Base-by-base conservation (phyloP, 2,113 vertebrate species). In the Phalacrocorax aristotelis region DNA sequence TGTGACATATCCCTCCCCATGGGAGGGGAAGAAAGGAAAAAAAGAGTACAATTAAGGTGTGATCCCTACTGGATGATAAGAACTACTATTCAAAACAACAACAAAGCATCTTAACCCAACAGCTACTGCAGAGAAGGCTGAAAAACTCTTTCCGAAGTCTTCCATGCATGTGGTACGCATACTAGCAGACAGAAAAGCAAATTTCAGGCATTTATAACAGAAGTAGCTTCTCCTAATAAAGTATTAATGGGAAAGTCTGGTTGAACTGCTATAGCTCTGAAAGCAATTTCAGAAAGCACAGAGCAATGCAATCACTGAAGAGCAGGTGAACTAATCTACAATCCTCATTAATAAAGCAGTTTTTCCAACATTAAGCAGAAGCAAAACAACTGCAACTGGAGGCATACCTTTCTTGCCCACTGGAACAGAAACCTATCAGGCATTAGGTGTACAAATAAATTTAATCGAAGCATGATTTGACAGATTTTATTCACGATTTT, bases 211-310 rank as follows among this genome's bases (percentile, higher is more conserved):
- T 74, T 78, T 96, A 46, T 88, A 86, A 66, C 55, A 79, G 32
- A 93, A 87, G 32, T 55, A 83, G 29, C n/a, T 93, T 91, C 75
- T 93, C 46, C 89, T 96, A 91, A 94, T 93, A 80, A 95, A 91
- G 51, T 86, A 95, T 95, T 96, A 93, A 96, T 94, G 71, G 75
- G 32, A 91, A 93, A 77, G 54, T 88, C 89, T 96, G 78, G 26
- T 61, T 88, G 78, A 62, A 83, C 51, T 88, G 51, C 71, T 51
- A 15, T 58, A 94, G 62, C 78, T 83, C 87, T 62, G 70, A 96
- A 93, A 90, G 88, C 51, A 83, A 71, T 95, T 97, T 91, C 58
- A 77, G 51, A 62, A 94, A 77, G 55, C 64, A 79, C 29, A 66
- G 55, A 84, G 65, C 77, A 94, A 71, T 14, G 15, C 75, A 87